Evolutionary conservation across 2,113 vertebrate species (phyloP).

Genomic region (Dicerorhinus sumatrensis): DNA sequence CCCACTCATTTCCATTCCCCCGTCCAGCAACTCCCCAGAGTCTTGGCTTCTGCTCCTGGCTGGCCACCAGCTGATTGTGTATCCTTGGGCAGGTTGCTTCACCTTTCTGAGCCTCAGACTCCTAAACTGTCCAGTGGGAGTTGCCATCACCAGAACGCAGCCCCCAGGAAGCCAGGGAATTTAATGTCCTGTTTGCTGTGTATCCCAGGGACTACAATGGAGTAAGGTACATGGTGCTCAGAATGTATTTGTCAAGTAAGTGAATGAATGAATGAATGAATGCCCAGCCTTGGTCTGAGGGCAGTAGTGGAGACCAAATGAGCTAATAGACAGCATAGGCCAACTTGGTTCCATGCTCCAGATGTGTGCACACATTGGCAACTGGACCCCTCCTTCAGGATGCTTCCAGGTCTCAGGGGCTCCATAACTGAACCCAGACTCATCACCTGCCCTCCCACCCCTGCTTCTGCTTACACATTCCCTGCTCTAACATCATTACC

Average conservation of each 20-base stretch:
- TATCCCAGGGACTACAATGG: too few species aligned
- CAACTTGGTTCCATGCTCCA: accelerated
- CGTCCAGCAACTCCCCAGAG: accelerated
- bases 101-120: not conserved
- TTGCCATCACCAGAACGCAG: not conserved
- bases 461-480: not conserved
- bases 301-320: not conserved
- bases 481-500: accelerated
- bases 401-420: not conserved
- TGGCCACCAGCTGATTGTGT: not conserved
- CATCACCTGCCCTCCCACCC: not conserved
- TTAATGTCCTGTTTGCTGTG: not conserved
- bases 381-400: not conserved
- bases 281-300: not conserved
- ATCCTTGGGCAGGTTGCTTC: not conserved
- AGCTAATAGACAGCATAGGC: not conserved
- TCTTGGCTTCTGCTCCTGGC: not conserved
- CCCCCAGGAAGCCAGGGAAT: not conserved
- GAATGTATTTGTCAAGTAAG: not conserved
- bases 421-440: too few species aligned
- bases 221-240: not conserved
- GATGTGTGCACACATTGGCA: too few species aligned
- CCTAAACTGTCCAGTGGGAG: not conserved
- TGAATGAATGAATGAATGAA: not conserved
- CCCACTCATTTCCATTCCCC: not conserved